phyloP scores from a whole-genome alignment of 2,113 vertebrate genomes.

The Hypocryptadius cinnamomeus region DNA sequence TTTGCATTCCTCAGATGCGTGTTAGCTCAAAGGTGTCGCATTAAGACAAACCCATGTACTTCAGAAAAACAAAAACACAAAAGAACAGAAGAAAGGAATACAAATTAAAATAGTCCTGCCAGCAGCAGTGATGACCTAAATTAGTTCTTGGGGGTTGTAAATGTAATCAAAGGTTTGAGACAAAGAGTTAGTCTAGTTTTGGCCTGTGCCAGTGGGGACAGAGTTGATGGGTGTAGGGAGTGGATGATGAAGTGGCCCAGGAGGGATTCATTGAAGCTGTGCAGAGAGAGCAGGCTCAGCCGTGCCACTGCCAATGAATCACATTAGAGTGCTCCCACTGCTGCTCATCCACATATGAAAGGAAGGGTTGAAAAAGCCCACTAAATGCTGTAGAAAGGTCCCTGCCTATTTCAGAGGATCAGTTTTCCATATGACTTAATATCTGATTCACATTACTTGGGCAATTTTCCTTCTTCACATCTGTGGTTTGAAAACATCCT shows the following conservation, averaged over 20 bases:
- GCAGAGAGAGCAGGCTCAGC: background rate
- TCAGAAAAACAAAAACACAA: background rate
- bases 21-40: background rate
- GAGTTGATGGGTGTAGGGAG: background rate
- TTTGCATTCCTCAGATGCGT: constrained; percentile 34
- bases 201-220: background rate
- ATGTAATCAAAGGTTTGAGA: background rate
- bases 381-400: constrained; percentile 2
- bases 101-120: background rate
- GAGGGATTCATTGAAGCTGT: background rate
- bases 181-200: background rate
- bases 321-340: background rate
- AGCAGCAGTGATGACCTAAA: background rate
- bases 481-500: background rate
- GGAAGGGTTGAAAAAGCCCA: background rate
- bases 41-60: background rate
- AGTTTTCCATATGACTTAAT: background rate
- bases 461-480: background rate
- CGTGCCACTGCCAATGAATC: background rate
- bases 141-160: background rate
- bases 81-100: background rate
- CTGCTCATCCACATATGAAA: background rate
- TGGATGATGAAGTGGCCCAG: background rate
- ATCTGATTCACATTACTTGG: background rate
- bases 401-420: background rate